Percentiles rank a stretch among this genome's conserved stretches.
phyloP scores from a whole-genome alignment of 2,888 invertebrate genomes.

The Leptinotarsa rubiginosa region DNA sequence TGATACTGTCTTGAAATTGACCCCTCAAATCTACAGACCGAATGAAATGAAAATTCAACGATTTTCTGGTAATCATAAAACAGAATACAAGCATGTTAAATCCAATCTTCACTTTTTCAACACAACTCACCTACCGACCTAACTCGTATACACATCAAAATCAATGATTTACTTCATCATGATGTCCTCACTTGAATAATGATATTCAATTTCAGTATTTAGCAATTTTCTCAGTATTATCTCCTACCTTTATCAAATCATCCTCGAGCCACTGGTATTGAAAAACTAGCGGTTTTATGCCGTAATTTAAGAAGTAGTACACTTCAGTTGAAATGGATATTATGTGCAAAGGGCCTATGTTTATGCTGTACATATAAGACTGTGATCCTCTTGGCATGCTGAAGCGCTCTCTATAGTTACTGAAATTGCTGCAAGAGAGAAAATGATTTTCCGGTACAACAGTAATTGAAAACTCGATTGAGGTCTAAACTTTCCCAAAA shows the following conservation, averaged over 20 bases:
- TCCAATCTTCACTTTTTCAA: no score
- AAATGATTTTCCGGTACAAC: constrained; percentile 18
- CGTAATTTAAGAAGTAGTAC: constrained; percentile 92
- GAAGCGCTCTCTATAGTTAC: constrained; percentile 92
- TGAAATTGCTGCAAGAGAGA: constrained; percentile 83
- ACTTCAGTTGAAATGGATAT: constrained; percentile 93
- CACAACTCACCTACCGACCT: no score
- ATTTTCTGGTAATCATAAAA: no score
- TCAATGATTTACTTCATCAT: no score
- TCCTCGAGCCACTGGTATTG: constrained; percentile 89
- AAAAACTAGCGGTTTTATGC: constrained; percentile 74
- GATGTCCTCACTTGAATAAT: no score
- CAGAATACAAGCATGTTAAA: no score
- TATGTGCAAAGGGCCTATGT: constrained; percentile 91
- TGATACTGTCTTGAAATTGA: no score
- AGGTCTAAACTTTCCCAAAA: background rate
- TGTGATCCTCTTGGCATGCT: constrained; percentile 85
- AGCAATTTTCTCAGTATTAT: no score
- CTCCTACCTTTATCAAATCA: constrained; percentile 73
- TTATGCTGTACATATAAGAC: constrained; percentile 86
- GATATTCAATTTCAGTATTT: no score
- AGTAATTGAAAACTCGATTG: background rate
- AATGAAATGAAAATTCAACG: no score
- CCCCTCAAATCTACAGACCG: no score
- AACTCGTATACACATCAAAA: no score